A percentile compares a stretch with the other conserved stretches of the same genome.
These are phyloP conservation scores for Cyclargus thomasi DNA, from an alignment of 1,140 invertebrate species.

Conservation along the genomic window DNA sequence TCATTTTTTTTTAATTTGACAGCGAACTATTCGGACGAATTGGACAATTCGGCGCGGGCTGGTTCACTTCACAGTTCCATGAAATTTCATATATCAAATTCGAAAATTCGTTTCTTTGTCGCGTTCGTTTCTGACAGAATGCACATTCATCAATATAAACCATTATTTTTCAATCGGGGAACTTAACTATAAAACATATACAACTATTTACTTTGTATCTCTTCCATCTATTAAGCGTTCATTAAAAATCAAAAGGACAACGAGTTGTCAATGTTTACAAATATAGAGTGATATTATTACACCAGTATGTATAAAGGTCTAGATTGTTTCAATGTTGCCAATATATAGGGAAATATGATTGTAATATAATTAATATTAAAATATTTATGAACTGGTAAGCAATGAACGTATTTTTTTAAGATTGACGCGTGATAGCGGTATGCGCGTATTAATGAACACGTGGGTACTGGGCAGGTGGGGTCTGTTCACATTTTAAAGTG, in stretches of 20 bases:
- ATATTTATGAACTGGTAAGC: constrained; percentile 17
- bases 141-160: too few species aligned
- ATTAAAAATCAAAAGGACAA: constrained; percentile 13
- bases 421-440: not conserved
- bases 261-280: constrained; percentile 17
- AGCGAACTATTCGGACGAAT: too few species aligned
- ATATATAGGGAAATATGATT: constrained; percentile 27
- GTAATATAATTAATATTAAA: constrained; percentile 29
- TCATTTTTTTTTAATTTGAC: too few species aligned
- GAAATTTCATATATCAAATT: too few species aligned
- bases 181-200: not conserved
- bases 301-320: constrained; percentile 19
- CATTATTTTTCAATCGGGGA: too few species aligned
- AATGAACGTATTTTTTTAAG: not conserved
- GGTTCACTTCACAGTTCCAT: too few species aligned
- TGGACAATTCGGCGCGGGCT: too few species aligned
- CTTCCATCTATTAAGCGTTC: not conserved
- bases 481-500: too few species aligned
- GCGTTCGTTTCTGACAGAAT: too few species aligned
- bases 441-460: not conserved
- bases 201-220: constrained; percentile 4
- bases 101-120: too few species aligned
- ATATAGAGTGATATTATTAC: constrained; percentile 13
- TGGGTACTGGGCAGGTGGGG: too few species aligned
- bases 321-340: constrained; percentile 26